Evolutionary conservation across 2,113 vertebrate genomes (phyloP), one percentile per base, ranked within the genome.

Genomic region (Phoxinus phoxinus): DNA sequence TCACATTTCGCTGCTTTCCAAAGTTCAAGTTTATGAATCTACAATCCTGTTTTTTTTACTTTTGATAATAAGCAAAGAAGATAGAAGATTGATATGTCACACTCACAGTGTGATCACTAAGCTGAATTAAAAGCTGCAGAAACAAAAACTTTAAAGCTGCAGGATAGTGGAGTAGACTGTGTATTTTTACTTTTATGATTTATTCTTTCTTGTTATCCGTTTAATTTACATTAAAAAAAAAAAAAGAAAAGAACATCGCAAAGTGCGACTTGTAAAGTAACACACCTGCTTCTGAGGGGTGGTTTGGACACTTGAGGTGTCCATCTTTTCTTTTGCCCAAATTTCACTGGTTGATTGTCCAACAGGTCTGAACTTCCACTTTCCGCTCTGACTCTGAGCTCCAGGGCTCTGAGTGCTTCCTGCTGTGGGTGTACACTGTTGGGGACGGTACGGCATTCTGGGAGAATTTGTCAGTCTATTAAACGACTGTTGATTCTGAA

Each of bases 351-450:
- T 46, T 21, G 91, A 89, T 63, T 85, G 72, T 58, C 63, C 46
- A 58, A 53, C 53, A 35, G 77, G 30, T 82, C 84, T 91, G 61
- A 94, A 92, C 72, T 90, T 93, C 92, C 93, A 95, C 74, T 88
- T 86, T 32, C 89, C 71, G 27, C 53, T 87, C 72, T 88, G 88
- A 76, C 84, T 83, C 65, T 88, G 91, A 25, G 67, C 67, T 53
- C 30, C 63, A 48, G 0, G 27, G 30, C 84, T 83, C 74, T n/a
- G 88, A 71, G 32, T 86, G 76, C 75, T 56, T 58, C 86, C 30
- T 79, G 61, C 69, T 46, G 73, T 48, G 61, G 90, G 56, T 84
- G 81, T 85, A 21, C 88, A 41, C 76, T 86, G 89, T 85, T 89
- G 91, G 48, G 85, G 44, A 23, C 10, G 30, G 79, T 88, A 85